Evolutionary conservation across 2,797 vertebrate species (phyloP).

Genomic region (Lindbergichthys nudifrons): DNA sequence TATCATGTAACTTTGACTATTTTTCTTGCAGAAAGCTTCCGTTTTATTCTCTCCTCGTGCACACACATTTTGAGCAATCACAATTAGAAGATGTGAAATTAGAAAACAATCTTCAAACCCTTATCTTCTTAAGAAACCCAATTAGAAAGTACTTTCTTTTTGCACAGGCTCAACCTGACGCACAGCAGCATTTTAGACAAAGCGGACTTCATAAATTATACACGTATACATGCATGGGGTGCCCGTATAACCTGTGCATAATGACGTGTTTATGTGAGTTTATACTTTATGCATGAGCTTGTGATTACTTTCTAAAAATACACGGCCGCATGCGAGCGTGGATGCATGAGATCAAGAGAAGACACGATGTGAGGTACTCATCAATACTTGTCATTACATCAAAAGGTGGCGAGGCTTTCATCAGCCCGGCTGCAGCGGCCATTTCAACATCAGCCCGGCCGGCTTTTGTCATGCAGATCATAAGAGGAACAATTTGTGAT

Average conservation of each 20-base stretch:
- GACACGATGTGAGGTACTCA: slow-evolving; percentile 58
- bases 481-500: slow-evolving; percentile 76
- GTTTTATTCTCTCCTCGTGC: too few relatives aligned
- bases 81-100: too few relatives aligned
- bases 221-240: not conserved
- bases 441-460: slow-evolving; percentile 59
- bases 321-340: slow-evolving; percentile 3
- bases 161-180: not conserved
- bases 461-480: slow-evolving; percentile 79
- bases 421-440: slow-evolving; percentile 60
- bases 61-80: too few relatives aligned
- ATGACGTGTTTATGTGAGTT: slow-evolving; percentile 15
- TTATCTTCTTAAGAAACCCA: not conserved
- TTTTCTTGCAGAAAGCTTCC: too few relatives aligned
- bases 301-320: slow-evolving; percentile 63
- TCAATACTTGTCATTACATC: slow-evolving; percentile 77
- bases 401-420: slow-evolving; percentile 75
- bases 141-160: not conserved
- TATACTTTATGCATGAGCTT: slow-evolving; percentile 45
- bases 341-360: slow-evolving; percentile 64
- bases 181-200: not conserved
- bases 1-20: too few relatives aligned
- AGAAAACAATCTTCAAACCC: too few relatives aligned
- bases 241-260: slow-evolving; percentile 1
- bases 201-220: not conserved